phyloP scores from a whole-genome alignment of 2,888 invertebrate genomes.

The Caenorhabditis japonica region DNA sequence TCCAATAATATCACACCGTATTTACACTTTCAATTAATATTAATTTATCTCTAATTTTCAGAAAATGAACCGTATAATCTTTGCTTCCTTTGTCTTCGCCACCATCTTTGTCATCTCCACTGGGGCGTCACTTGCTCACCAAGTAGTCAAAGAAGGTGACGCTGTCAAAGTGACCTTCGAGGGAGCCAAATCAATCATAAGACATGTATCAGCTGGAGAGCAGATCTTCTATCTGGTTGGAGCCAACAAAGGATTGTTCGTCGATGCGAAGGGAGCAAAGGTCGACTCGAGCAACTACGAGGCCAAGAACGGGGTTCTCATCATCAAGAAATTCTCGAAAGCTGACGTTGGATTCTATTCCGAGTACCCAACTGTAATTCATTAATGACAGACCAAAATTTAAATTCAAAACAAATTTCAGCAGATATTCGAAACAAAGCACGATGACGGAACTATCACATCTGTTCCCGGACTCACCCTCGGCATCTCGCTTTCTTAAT shows the following conservation, averaged over 20 bases:
- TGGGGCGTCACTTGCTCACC: constrained; percentile 31
- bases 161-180: background rate
- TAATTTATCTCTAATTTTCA: constrained; percentile 3
- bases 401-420: too few relatives aligned
- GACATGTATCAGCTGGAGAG: background rate
- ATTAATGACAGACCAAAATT: too few relatives aligned
- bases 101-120: constrained; percentile 18
- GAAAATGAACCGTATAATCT: constrained; percentile 40
- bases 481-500: constrained; percentile 23
- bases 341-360: background rate
- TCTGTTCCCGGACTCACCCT: constrained; percentile 36
- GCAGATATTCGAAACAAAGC: constrained; percentile 19
- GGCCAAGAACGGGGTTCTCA: background rate
- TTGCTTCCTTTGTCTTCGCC: constrained; percentile 17
- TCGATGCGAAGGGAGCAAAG: background rate
- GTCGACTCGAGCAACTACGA: background rate
- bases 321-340: constrained; percentile 12
- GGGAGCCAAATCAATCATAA: background rate
- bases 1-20: background rate
- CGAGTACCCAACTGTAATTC: too few relatives aligned
- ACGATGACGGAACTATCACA: constrained; percentile 18
- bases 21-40: background rate
- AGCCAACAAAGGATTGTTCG: background rate
- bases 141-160: constrained; percentile 20
- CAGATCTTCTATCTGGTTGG: constrained; percentile 8